Percentiles rank a stretch among this genome's conserved stretches.
phyloP scores from a whole-genome alignment of 1,140 invertebrate species.

The Neoseiulus cucumeris region DNA sequence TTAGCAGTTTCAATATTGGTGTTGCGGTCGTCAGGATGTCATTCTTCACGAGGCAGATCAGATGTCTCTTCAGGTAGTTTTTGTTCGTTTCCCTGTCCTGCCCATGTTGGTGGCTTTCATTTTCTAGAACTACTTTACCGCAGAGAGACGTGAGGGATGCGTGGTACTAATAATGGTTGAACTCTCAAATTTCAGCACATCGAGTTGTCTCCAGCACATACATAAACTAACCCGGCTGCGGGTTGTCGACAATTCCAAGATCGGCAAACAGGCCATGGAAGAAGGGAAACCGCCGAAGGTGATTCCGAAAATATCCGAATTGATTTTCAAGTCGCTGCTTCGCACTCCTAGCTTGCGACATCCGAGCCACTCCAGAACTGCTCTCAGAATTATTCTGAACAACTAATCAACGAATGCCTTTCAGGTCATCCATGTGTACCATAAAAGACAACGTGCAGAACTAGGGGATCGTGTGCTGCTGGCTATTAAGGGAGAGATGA shows the following conservation, averaged over 20 bases:
- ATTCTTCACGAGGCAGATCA: too few relatives aligned
- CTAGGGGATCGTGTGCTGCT: slow-evolving; percentile 68
- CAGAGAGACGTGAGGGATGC: too few relatives aligned
- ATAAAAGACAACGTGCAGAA: slow-evolving; percentile 23
- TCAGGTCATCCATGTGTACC: slow-evolving; percentile 32
- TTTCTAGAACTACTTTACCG: too few relatives aligned
- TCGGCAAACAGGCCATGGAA: slow-evolving; percentile 78
- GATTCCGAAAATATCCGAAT: slow-evolving; percentile 19
- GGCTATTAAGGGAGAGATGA: slow-evolving; percentile 91
- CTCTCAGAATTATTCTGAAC: neutral
- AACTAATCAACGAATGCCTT: neutral
- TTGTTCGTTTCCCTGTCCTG: too few relatives aligned
- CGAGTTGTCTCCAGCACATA: slow-evolving; percentile 22
- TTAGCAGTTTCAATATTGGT: too few relatives aligned
- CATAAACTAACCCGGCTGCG: slow-evolving; percentile 45
- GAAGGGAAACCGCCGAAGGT: slow-evolving; percentile 67
- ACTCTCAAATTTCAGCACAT: neutral
- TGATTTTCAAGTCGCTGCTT: too few relatives aligned
- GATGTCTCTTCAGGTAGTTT: too few relatives aligned
- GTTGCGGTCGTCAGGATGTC: too few relatives aligned
- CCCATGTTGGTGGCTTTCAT: too few relatives aligned
- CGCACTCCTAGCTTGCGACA: too few relatives aligned
- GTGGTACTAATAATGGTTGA: too few relatives aligned
- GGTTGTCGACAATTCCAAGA: slow-evolving; percentile 85
- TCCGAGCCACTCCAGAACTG: too few relatives aligned